These are phyloP conservation scores for Lasioglossum malachurum DNA, from an alignment of 2,888 invertebrate species.

Conservation along the genomic window DNA sequence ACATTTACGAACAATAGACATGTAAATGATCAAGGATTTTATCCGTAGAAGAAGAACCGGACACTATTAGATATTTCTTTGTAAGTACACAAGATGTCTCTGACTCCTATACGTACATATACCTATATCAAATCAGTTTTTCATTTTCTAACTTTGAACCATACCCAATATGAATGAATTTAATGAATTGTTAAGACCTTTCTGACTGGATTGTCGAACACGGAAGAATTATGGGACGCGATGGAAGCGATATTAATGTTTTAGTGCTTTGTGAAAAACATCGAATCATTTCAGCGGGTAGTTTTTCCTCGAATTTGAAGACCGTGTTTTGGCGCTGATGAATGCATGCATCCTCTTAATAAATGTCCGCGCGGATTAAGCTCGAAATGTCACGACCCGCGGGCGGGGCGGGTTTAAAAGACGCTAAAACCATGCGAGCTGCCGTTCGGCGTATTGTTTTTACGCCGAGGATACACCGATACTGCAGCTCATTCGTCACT, in stretches of 20 bases:
- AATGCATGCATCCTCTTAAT: background rate
- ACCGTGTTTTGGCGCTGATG: too few relatives aligned
- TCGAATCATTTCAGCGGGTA: background rate
- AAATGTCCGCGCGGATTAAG: background rate
- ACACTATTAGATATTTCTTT: too few relatives aligned
- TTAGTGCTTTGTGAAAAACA: background rate
- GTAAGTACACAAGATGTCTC: too few relatives aligned
- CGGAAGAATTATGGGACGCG: background rate
- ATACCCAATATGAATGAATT: background rate
- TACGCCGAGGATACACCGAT: background rate
- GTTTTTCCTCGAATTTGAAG: background rate
- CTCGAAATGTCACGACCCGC: constrained; percentile 16
- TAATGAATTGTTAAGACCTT: background rate
- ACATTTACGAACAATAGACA: too few relatives aligned
- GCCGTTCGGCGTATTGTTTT: background rate
- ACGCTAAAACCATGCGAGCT: background rate
- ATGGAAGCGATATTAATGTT: background rate
- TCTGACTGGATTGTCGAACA: background rate
- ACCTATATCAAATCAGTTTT: background rate
- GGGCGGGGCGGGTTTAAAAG: background rate
- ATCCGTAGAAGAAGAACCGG: too few relatives aligned
- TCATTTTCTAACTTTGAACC: background rate
- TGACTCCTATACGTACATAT: too few relatives aligned
- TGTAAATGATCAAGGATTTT: too few relatives aligned
- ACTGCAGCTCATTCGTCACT: background rate